Conservation (phyloP, 2,888 invertebrate genomes). For the Andrena marginata region DNA sequence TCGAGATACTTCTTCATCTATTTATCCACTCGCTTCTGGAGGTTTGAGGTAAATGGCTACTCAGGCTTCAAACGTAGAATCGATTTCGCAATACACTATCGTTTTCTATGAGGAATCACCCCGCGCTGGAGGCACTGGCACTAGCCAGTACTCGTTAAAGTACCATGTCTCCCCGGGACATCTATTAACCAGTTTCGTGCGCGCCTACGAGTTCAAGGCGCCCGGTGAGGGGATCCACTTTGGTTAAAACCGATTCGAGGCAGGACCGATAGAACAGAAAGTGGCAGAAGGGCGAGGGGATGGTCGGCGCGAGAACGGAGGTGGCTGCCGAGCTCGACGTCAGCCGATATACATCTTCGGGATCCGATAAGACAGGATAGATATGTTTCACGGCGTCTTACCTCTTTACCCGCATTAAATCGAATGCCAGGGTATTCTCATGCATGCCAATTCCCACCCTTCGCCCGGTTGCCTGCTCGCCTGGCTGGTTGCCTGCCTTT, state of each 20-base stretch:
- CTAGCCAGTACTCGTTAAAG: neutral
- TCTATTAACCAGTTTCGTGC: neutral
- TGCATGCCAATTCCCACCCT: constrained; percentile 83
- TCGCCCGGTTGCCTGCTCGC: constrained; percentile 21
- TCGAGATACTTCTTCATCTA: neutral
- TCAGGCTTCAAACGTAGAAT: no score
- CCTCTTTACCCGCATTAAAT: constrained; percentile 84
- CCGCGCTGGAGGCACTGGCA: no score
- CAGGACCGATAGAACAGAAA: constrained; percentile 47
- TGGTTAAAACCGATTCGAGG: constrained; percentile 62
- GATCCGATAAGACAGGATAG: constrained; percentile 83
- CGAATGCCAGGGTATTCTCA: constrained; percentile 83
- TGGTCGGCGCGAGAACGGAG: constrained; percentile 33
- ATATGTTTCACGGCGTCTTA: constrained; percentile 82
- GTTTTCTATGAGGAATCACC: no score
- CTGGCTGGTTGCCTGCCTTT: constrained; percentile 38
- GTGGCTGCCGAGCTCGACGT: constrained; percentile 61
- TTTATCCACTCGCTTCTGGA: neutral
- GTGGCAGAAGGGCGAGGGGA: constrained; percentile 10
- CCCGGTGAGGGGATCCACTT: constrained; percentile 57
- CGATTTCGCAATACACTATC: no score
- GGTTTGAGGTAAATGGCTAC: neutral
- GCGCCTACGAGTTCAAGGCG: constrained; percentile 23
- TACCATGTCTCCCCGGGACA: no score
- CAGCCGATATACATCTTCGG: constrained; percentile 81